Evolutionary conservation across 2,113 vertebrate species (phyloP), one percentile per base, ranked within the genome.

Genomic region (Natator depressus): DNA sequence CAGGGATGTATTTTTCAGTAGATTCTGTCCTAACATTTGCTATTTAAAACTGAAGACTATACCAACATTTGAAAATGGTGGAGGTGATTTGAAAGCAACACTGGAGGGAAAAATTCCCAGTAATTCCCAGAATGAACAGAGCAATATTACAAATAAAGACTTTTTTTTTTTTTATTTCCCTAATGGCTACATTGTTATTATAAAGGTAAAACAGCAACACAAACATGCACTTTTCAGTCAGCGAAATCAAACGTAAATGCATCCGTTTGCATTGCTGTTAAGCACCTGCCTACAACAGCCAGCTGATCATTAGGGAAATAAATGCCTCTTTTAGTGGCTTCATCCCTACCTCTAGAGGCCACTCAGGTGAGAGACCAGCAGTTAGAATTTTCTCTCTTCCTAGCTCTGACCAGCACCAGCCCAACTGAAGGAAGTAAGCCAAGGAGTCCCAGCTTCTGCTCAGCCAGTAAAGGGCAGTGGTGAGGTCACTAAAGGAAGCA

Each of bases 41-140:
- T 94, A 72, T 91, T 96, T 97, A 91, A 96, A 97, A 94, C 27
- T 87, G 47, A 81, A 88, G 80, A 80, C 38, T 8, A 57, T 78
- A 93, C 91, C 95, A 85, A 5, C n/a, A 47, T 51, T 79, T 54
- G 85, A 55, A 85, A 89, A 72, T 17, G 10, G 91, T 0, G 87
- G 72, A 82, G 95, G 54, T 91, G 94, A 92, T 88, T 92, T 79
- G 69, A 91, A 25, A 1, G 25, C 53, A 91, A 54, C n/a, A 24
- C 88, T 75, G 76, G n/a, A 93, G 38, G 87, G 92, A 87, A 94
- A 92, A 93, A 53, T 87, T 86, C 59, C 47, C 5, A 80, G 95
- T 84, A 89, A 95, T 81, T 94, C 87, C 90, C 95, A 62, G 84
- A 78, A 84, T 1, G 62, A 94, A 85, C 72, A 59, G 69, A 83